Conservation (phyloP, 2,888 invertebrate genomes). For the Timema cristinae region DNA sequence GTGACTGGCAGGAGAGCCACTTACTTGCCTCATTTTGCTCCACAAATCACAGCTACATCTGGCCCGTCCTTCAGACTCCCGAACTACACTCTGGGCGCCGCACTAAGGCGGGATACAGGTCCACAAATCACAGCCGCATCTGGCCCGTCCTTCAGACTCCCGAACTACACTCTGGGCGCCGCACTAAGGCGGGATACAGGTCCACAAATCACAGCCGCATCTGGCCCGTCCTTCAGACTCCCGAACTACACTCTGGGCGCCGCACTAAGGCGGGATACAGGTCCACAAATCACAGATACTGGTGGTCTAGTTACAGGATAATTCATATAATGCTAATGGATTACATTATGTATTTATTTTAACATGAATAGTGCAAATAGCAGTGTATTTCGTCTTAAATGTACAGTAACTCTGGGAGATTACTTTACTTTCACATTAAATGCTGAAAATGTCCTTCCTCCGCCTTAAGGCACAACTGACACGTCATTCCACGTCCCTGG, state of each 20-base stretch:
- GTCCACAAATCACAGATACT: slow-evolving; percentile 23
- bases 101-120: slow-evolving; percentile 22
- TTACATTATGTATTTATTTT: no score
- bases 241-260: neutral
- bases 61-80: neutral
- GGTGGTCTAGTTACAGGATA: no score
- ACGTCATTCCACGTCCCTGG: no score
- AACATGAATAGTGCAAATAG: no score
- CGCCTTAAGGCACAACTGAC: no score
- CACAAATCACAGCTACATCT: slow-evolving; percentile 24
- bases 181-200: slow-evolving; percentile 23
- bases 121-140: slow-evolving; percentile 24
- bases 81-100: neutral
- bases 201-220: slow-evolving; percentile 24
- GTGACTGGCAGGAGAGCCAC: slow-evolving; percentile 14
- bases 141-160: neutral
- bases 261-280: slow-evolving; percentile 24
- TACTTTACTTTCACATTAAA: no score
- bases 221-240: neutral
- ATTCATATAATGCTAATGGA: no score
- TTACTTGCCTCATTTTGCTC: slow-evolving; percentile 25
- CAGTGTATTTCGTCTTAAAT: no score
- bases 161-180: neutral
- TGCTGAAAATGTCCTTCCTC: no score
- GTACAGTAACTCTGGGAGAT: no score